phyloP scores from a whole-genome alignment of 2,797 vertebrate genomes.

The Pangasius mekongensis region DNA sequence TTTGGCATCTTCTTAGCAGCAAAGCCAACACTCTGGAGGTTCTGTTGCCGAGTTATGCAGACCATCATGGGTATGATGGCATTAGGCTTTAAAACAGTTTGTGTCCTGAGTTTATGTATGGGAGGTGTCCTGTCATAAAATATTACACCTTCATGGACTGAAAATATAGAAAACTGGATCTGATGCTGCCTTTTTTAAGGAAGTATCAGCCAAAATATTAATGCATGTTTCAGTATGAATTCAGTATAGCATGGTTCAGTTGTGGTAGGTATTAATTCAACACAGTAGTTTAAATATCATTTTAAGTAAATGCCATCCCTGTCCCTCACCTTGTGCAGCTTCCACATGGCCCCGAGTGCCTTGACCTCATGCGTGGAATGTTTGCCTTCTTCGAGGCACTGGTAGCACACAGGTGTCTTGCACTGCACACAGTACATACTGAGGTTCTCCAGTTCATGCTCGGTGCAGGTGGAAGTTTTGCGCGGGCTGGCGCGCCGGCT shows the following conservation, averaged over 20 bases:
- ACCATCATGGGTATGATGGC: neutral
- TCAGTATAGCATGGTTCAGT: neutral
- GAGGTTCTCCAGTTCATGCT: slow-evolving; percentile 97
- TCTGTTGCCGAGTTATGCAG: neutral
- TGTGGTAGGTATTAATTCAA: neutral
- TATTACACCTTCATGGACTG: neutral
- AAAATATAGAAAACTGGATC: neutral
- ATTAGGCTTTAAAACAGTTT: neutral
- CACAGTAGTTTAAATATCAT: neutral
- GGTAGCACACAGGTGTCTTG: slow-evolving; percentile 95
- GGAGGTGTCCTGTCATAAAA: neutral
- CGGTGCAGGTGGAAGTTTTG: slow-evolving; percentile 95
- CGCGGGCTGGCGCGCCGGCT: slow-evolving; percentile 90
- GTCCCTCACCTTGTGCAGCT: slow-evolving; percentile 93
- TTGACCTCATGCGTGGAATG: slow-evolving; percentile 96
- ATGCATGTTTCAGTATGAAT: neutral
- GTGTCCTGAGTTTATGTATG: neutral
- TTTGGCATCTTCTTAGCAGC: neutral
- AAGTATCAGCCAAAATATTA: neutral
- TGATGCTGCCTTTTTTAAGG: neutral
- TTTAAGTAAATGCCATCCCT: neutral
- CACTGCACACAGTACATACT: slow-evolving; percentile 99
- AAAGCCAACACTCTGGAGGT: neutral
- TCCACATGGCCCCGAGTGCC: slow-evolving; percentile 98
- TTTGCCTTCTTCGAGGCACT: slow-evolving; percentile 95